Conservation (phyloP, 2,113 vertebrate species). For the Psettodes erumei region DNA sequence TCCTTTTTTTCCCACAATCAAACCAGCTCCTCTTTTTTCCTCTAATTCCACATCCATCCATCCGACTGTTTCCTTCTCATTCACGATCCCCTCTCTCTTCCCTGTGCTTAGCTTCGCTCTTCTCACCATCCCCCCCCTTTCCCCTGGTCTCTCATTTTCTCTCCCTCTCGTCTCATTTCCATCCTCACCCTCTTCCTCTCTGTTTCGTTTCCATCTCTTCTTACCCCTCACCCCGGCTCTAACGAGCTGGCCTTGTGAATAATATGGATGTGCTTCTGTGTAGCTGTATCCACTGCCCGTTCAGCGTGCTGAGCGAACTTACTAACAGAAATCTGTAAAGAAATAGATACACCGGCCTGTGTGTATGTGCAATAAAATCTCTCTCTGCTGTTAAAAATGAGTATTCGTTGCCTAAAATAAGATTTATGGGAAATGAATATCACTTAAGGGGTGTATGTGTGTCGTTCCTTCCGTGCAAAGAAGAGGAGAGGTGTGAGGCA, state of each 20-base stretch:
- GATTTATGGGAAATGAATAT: conserved; percentile 54
- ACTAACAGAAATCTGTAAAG: conserved; percentile 11
- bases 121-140: conserved; percentile 61
- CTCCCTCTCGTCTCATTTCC: conserved; percentile 33
- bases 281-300: not conserved
- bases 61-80: conserved; percentile 24
- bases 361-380: not conserved
- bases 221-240: conserved; percentile 7
- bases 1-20: conserved; percentile 3
- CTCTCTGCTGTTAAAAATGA: not conserved
- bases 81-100: conserved; percentile 31
- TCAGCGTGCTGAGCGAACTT: conserved; percentile 6
- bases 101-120: conserved; percentile 58
- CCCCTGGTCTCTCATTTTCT: conserved; percentile 28
- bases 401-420: conserved; percentile 53
- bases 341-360: not conserved
- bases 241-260: conserved; percentile 30
- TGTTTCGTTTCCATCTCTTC: conserved; percentile 8
- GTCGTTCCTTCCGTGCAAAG: not conserved
- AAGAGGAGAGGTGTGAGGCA: conserved; percentile 40
- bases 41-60: conserved; percentile 23
- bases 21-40: conserved; percentile 22
- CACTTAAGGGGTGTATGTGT: conserved; percentile 16
- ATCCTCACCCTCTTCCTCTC: not conserved
- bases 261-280: conserved; percentile 13